Evolutionary conservation across 2,888 invertebrate genomes (phyloP), one percentile per base, ranked within the genome.

Genomic region (Mythimna albipuncta): DNA sequence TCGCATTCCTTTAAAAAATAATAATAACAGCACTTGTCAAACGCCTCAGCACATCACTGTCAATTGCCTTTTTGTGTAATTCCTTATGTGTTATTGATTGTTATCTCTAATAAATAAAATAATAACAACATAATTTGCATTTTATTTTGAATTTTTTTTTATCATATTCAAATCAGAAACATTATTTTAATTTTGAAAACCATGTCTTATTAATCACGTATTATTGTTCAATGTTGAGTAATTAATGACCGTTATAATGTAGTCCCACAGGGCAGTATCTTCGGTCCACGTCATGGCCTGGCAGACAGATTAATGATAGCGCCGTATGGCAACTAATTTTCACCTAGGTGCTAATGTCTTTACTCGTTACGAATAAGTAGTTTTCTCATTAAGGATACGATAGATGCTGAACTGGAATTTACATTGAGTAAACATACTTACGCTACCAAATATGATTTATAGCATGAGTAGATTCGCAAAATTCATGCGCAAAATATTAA

Each of bases 351-450:
- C 64, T 78, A 72, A 73, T 62, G 63, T 57, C 57, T 66, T 11
- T 66, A 59, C 74, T 77, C 73, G 69, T 66, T 77, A 73, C 62
- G 57, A 66, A 35, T 47, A 52, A 65, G 59, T 44, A 78, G 59
- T 55, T 35, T 21, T 57, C 32, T 77, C 55, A 69, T 75, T 75
- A 55, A 68, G 32, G 69, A 35, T 11, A 35, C 32, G 13, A 52
- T 52, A 5, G 16, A 50, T 35, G 11, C 3, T 7, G 10, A 61
- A 61, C 50, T 21, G 9, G 10, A 41, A 55, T 77, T 61, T 32
- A 61, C 11, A 59, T 68, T 41, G 57, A 19, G 50, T 58, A 21
- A 41, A 73, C 5, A 50, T 38, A 38, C 38, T 9, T 38, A n/a
- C 11, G 2, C 9, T 47, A 54, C 16, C 35, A 11, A 68, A 44